phyloP scores from a whole-genome alignment of 2,888 invertebrate genomes.

The Fragum whitleyi region DNA sequence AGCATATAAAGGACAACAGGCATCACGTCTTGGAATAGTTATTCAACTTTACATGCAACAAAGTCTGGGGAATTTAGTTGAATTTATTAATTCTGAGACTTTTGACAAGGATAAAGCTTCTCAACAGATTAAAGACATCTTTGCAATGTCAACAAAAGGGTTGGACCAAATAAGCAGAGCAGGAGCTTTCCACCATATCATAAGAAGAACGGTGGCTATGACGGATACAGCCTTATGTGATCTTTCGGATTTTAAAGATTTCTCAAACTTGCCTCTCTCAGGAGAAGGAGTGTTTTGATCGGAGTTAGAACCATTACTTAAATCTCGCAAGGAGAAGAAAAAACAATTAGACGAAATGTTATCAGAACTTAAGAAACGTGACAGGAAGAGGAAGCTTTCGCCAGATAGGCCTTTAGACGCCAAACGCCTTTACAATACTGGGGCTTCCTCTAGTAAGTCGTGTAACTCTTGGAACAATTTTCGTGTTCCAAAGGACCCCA shows the following conservation, averaged over 20 bases:
- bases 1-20: slow-evolving; percentile 50
- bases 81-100: slow-evolving; percentile 15
- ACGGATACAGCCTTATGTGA: slow-evolving; percentile 28
- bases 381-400: slow-evolving; percentile 26
- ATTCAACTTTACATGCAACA: too few species aligned
- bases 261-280: slow-evolving; percentile 13
- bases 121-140: slow-evolving; percentile 30
- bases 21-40: slow-evolving; percentile 44
- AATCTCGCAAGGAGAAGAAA: slow-evolving; percentile 28
- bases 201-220: slow-evolving; percentile 21
- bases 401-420: not conserved
- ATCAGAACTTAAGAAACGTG: slow-evolving; percentile 20
- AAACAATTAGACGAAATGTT: slow-evolving; percentile 28
- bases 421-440: not conserved
- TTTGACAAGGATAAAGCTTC: slow-evolving; percentile 28
- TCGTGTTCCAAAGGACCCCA: slow-evolving; percentile 32
- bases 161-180: slow-evolving; percentile 32
- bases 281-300: slow-evolving; percentile 28
- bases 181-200: slow-evolving; percentile 33
- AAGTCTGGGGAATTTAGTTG: slow-evolving; percentile 36
- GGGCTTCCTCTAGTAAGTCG: not conserved
- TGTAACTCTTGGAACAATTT: slow-evolving; percentile 20
- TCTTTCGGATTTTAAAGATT: not conserved
- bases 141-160: slow-evolving; percentile 36
- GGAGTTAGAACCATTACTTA: slow-evolving; percentile 19